Base-by-base conservation (phyloP, 30 jellyfish, hydroid and myxozoan species). In the Rhopilema esculentum region DNA sequence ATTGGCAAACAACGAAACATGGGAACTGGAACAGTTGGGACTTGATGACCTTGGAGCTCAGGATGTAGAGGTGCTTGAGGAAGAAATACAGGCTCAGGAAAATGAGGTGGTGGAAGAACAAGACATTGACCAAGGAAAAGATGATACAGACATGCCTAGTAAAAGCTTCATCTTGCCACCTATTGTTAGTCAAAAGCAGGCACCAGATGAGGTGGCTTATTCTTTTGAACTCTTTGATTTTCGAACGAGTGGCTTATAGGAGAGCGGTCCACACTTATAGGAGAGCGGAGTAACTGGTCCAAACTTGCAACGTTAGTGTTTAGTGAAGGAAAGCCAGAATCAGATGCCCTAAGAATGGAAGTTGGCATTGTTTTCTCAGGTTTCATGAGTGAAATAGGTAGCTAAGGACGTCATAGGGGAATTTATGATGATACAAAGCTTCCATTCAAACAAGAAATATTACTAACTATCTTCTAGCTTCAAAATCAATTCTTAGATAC, bases 141-240 rank as follows among this genome's bases (percentile, higher is more conserved):
- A 0, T 29, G 69, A 40, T 0, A 0, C 49, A 1, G 69, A 23
- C 4, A 8, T 33, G 16, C 51, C 27, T 16, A 31, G 7, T 33
- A 50, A 40, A 23, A 29, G 84, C 23, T 31, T 12, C 49, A 40
- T 31, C 20, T 26, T 73, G 69, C 84, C 84, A 40, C 32, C 64
- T 20, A 27, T 71, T 28, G 18, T 31, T 1, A 73, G 28, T 33
- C 27, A 64, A 33, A 73, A 23, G 1, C 20, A 73, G 32, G 31
- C 69, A 31, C 19, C 84, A 8, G 49, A 30, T 31, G 84, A 70
- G 27, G 33, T 33, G 69, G 57, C 57, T 12, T 73, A 73, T 22
- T 21, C 51, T 73, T 33, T 30, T 0, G 69, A 73, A 0, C 49
- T 73, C 25, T 73, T 73, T 22, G 84, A 73, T 33, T 73, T 73